Conservation (phyloP, 2,888 invertebrate genomes). For the Metellina segmentata region DNA sequence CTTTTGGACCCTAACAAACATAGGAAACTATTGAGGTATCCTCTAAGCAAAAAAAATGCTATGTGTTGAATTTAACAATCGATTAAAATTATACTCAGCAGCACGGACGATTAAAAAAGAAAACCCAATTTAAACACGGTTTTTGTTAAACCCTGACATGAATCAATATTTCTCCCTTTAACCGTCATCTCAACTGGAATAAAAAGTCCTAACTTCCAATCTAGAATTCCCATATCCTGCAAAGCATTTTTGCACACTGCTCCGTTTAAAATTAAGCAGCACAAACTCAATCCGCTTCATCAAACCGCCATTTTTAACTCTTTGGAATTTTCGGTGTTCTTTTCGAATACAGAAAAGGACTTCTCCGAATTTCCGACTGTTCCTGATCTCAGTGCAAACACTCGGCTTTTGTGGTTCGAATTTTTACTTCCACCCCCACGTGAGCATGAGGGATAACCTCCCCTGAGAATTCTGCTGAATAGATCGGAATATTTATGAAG, state of each 20-base stretch:
- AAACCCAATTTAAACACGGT: too few species aligned
- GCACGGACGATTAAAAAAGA: too few species aligned
- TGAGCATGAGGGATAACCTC: slow-evolving; percentile 11
- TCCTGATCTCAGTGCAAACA: slow-evolving; percentile 43
- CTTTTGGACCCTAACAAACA: too few species aligned
- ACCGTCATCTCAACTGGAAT: too few species aligned
- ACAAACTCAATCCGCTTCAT: background rate
- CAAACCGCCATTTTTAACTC: background rate
- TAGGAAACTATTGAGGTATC: too few species aligned
- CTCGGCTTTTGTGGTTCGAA: slow-evolving; percentile 48
- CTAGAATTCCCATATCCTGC: background rate
- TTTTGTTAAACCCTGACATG: too few species aligned
- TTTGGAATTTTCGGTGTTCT: background rate
- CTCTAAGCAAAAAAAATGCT: too few species aligned
- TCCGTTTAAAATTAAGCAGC: background rate
- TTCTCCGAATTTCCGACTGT: background rate
- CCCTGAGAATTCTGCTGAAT: slow-evolving; percentile 48
- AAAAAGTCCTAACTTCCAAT: too few species aligned
- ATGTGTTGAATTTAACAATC: too few species aligned
- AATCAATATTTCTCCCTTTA: too few species aligned
- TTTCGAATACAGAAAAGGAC: background rate
- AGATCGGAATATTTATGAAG: slow-evolving; percentile 69
- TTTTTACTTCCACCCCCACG: slow-evolving; percentile 26
- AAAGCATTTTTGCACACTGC: background rate
- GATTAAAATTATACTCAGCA: too few species aligned